Base-by-base conservation (phyloP, 2,888 invertebrate genomes). In the Cremastobaeus sp. region DNA sequence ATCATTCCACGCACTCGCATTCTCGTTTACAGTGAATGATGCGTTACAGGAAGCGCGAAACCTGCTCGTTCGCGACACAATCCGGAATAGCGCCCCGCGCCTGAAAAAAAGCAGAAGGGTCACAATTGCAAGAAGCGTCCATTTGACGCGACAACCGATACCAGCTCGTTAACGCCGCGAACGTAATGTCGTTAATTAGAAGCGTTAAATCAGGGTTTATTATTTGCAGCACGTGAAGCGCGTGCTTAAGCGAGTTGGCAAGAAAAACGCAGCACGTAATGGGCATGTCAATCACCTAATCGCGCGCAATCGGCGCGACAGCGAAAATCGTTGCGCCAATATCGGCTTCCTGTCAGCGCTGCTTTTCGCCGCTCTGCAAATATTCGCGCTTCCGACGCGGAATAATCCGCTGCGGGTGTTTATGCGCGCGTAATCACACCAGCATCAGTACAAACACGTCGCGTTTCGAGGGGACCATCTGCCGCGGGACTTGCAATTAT, bases 401-500 rank as follows among this genome's bases (percentile, higher is more conserved):
- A 45, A 52, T 50, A 60, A 59, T 48, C 41, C 17, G 17, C 17
- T 15, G 34, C 3, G 3, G 11, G 43, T 60, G 39, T 60, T 62
- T 62, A 43, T 35, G 64, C 30, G 35, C 55, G 50, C 50, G 57
- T 55, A 50, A 71, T 64, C 48, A 37, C 57, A 21, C 59, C 54
- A 17, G 59, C 45, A 52, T 50, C 45, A 54, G 55, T 66, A 57
- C 71, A 66, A 59, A 54, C 60, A 55, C 41, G 60, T 72, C 65
- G 66, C 47, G 55, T 60, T 66, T 69, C 64, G 21, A 62, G 50
- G 47, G 47, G 64, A 72, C 64, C 72, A 64, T 68, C 68, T 55
- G 69, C 73, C 60, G 73, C 75, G 75, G 65, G 73, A 76, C 76
- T 76, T 74, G 82, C 77, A 84, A 84, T 83, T 84, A 84, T 82